These are phyloP conservation scores for Pachypeltis micranthus DNA, from an alignment of 1,140 invertebrate genomes.

Conservation along the genomic window DNA sequence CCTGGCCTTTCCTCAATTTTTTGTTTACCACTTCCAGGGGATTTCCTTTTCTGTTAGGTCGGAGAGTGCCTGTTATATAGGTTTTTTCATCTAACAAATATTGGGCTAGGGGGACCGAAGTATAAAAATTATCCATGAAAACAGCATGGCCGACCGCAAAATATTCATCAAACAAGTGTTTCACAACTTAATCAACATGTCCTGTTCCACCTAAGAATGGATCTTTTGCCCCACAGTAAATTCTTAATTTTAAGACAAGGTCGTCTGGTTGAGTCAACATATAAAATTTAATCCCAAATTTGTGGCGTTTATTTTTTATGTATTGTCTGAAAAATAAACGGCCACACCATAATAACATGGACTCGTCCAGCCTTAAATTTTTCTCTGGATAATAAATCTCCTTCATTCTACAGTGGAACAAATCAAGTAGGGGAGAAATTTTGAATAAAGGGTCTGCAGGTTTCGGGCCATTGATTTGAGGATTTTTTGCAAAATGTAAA, in stretches of 20 bases:
- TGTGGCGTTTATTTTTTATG: conserved; percentile 33
- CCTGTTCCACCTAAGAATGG: conserved; percentile 11
- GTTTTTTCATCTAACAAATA: conserved; percentile 1
- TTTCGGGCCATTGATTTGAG: conserved; percentile 9
- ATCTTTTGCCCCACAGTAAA: conserved; percentile 27
- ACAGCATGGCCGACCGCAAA: conserved; percentile 23
- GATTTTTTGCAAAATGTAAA: conserved; percentile 8
- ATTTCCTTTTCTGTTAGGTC: conserved; percentile 10
- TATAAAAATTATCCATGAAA: conserved; percentile 17
- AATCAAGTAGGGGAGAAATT: conserved; percentile 9
- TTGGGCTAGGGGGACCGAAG: not conserved
- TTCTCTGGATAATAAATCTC: conserved; percentile 24
- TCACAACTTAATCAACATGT: conserved; percentile 16
- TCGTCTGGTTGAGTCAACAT: conserved; percentile 29
- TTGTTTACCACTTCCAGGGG: not conserved
- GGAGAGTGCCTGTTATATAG: conserved; percentile 6
- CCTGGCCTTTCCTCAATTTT: conserved; percentile 7
- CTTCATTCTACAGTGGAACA: conserved; percentile 14
- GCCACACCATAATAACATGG: conserved; percentile 33
- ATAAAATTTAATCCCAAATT: conserved; percentile 35
- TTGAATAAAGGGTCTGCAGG: conserved; percentile 11
- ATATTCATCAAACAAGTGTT: conserved; percentile 21
- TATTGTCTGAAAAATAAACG: conserved; percentile 34
- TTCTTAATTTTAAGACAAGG: conserved; percentile 27
- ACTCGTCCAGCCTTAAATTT: conserved; percentile 34